Evolutionary conservation across 2,797 vertebrate species (phyloP).

Genomic region (Botia almorhae): DNA sequence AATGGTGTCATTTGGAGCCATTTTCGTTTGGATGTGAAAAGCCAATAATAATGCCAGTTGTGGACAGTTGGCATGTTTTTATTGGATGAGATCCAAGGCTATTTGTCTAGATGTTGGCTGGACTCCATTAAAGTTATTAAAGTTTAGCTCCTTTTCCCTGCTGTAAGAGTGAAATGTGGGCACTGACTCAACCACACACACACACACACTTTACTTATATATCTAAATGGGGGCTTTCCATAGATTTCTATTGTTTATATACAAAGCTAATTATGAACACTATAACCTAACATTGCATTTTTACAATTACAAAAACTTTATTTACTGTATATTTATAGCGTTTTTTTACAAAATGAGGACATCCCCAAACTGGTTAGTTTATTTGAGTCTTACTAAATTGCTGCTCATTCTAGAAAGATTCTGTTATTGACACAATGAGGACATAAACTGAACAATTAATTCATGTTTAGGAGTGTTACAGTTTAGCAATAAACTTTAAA

Average conservation of each 20-base stretch:
- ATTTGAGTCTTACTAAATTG: slow-evolving; percentile 1
- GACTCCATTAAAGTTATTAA: slow-evolving; percentile 68
- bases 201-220: neutral
- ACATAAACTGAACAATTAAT: slow-evolving; percentile 33
- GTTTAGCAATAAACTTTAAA: slow-evolving; percentile 24
- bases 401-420: slow-evolving; percentile 27
- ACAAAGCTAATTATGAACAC: no score
- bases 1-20: slow-evolving; percentile 47
- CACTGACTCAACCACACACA: slow-evolving; percentile 62
- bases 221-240: neutral
- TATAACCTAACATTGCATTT: no score
- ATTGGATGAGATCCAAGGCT: slow-evolving; percentile 63
- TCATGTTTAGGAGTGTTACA: neutral
- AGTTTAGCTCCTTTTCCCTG: slow-evolving; percentile 67
- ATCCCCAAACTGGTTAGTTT: neutral
- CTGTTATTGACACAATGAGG: slow-evolving; percentile 30
- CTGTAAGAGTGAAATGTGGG: slow-evolving; percentile 69
- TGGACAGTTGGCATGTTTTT: slow-evolving; percentile 51
- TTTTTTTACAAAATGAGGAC: neutral
- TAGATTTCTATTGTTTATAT: no score
- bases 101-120: slow-evolving; percentile 70
- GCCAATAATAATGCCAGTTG: slow-evolving; percentile 52
- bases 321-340: no score
- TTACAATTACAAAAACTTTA: no score
- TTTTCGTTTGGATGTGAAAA: slow-evolving; percentile 53